Percentiles rank a stretch among this genome's conserved stretches.
Evolutionary conservation across 1,140 invertebrate genomes (phyloP).

Genomic region (Ridgeia piscesae): DNA sequence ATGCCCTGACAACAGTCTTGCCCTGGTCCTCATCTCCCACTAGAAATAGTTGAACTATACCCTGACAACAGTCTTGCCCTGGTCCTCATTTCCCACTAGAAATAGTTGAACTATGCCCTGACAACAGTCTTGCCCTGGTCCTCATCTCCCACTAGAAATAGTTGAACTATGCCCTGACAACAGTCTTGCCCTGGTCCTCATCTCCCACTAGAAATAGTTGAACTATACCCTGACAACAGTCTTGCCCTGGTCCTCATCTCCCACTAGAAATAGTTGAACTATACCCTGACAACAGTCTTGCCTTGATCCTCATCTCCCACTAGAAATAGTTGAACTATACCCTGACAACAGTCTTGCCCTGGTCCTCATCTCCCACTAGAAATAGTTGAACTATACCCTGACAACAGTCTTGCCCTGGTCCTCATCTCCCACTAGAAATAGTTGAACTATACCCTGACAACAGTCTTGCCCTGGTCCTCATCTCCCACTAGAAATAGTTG

Average conservation of each 20-base stretch:
- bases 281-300: slow-evolving; percentile 17
- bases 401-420: slow-evolving; percentile 26
- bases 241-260: slow-evolving; percentile 37
- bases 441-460: not conserved
- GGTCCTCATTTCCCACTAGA: slow-evolving; percentile 43
- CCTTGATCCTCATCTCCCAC: slow-evolving; percentile 42
- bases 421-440: slow-evolving; percentile 41
- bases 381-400: not conserved
- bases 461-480: slow-evolving; percentile 26
- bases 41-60: not conserved
- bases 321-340: not conserved
- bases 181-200: slow-evolving; percentile 26
- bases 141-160: slow-evolving; percentile 41
- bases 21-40: slow-evolving; percentile 42
- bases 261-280: slow-evolving; percentile 33
- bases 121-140: slow-evolving; percentile 26
- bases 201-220: slow-evolving; percentile 42
- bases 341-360: slow-evolving; percentile 21
- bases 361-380: slow-evolving; percentile 43
- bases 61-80: slow-evolving; percentile 21
- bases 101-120: not conserved
- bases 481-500: slow-evolving; percentile 42
- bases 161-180: not conserved
- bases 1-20: slow-evolving; percentile 16
- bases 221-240: not conserved